Percentiles rank a stretch among this genome's conserved stretches.
phyloP scores from a whole-genome alignment of 2,113 vertebrate genomes.

The Anseranas semipalmata region DNA sequence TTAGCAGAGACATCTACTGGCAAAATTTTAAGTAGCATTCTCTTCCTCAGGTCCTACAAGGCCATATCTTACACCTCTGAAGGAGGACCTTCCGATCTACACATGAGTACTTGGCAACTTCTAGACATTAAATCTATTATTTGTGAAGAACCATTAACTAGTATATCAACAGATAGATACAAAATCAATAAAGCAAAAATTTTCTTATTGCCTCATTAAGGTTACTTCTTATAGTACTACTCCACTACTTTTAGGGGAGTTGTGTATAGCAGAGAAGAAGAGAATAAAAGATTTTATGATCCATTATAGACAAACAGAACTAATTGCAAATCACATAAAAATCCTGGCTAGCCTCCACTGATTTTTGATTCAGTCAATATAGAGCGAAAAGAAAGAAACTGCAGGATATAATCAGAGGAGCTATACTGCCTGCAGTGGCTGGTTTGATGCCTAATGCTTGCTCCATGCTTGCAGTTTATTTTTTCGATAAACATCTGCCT shows the following conservation, averaged over 20 bases:
- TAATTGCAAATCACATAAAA: background rate
- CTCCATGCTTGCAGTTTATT: background rate
- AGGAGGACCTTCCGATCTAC: background rate
- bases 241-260: background rate
- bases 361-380: background rate
- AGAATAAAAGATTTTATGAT: background rate
- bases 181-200: constrained; percentile 20
- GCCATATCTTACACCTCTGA: background rate
- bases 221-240: background rate
- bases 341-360: background rate
- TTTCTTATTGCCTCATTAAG: background rate
- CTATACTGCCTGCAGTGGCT: background rate
- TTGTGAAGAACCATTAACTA: background rate
- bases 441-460: background rate
- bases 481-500: background rate
- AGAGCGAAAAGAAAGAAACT: background rate
- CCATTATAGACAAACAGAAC: background rate
- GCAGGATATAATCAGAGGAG: background rate
- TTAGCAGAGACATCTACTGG: constrained; percentile 68
- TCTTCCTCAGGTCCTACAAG: background rate
- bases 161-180: background rate
- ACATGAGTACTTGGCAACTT: background rate
- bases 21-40: background rate
- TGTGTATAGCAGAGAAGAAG: background rate
- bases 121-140: background rate